A percentile compares a stretch with the other conserved stretches of the same genome.
These are phyloP conservation scores for Callionymus lyra DNA, from an alignment of 2,113 vertebrate species.

Conservation along the genomic window DNA sequence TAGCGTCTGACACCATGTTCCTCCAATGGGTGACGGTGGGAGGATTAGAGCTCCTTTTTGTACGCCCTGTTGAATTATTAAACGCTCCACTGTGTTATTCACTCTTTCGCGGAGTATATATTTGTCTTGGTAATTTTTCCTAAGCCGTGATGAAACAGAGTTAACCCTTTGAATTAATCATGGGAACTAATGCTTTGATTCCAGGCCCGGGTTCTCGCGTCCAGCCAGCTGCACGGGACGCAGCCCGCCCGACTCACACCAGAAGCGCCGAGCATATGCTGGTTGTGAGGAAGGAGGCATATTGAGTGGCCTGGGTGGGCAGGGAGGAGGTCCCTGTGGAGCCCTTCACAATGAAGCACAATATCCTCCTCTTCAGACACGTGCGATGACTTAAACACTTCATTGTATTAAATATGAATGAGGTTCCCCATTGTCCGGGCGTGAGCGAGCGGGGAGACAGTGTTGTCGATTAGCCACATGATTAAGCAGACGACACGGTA, in stretches of 20 bases:
- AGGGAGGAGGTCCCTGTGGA: slow-evolving; percentile 68
- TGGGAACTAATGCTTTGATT: slow-evolving; percentile 70
- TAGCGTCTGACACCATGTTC: slow-evolving; percentile 44
- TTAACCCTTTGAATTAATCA: slow-evolving; percentile 78
- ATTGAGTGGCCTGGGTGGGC: slow-evolving; percentile 60
- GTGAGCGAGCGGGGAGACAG: slow-evolving; percentile 67
- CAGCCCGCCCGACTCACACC: slow-evolving; percentile 64
- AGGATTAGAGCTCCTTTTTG: slow-evolving; percentile 61
- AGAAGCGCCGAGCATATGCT: slow-evolving; percentile 84
- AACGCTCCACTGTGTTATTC: slow-evolving; percentile 56
- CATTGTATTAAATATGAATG: slow-evolving; percentile 95
- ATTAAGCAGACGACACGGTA: slow-evolving; percentile 96
- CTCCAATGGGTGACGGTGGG: slow-evolving; percentile 42
- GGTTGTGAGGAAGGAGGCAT: slow-evolving; percentile 54
- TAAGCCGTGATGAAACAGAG: slow-evolving; percentile 61
- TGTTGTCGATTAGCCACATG: slow-evolving; percentile 87
- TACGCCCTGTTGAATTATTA: slow-evolving; percentile 67
- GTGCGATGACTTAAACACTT: slow-evolving; percentile 87
- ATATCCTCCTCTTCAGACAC: slow-evolving; percentile 75
- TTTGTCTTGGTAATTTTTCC: slow-evolving; percentile 72
- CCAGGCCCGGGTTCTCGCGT: slow-evolving; percentile 39
- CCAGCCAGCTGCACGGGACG: slow-evolving; percentile 85
- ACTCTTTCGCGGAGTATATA: slow-evolving; percentile 66
- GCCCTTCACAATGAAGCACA: slow-evolving; percentile 78
- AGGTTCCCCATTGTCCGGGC: slow-evolving; percentile 73